Evolutionary conservation across 2,113 vertebrate species (phyloP), one percentile per base, ranked within the genome.

Genomic region (Pterophyllum scalare): DNA sequence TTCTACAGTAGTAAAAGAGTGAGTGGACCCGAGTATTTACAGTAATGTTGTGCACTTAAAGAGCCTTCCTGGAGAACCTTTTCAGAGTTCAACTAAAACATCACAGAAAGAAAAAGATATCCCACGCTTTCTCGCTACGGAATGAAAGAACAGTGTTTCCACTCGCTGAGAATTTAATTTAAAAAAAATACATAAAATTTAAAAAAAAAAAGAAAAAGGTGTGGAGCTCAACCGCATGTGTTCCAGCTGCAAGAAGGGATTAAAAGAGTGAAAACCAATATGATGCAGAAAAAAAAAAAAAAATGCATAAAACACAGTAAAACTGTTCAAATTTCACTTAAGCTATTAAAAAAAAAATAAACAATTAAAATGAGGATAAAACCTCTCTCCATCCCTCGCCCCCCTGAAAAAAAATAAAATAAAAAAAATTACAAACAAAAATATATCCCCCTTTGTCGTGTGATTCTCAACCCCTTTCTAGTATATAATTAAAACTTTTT

Each of bases 401-500:
- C 89, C 28, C 22, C 1, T 0, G 3, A 13, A 59, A 4, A 13
- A 62, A n/a, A n/a, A n/a, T n/a, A n/a, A n/a, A n/a, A n/a, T n/a
- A n/a, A n/a, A n/a, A 86, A 88, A 64, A 94, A 95, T 90, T 84
- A 92, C 87, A 92, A 95, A 95, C 88, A 95, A 95, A 96, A 95
- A 94, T 93, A 95, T 90, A 95, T 90, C 92, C 93, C 94, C 94
- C 94, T 86, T 81, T 72, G 94, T 95, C 89, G 87, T 80, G 87
- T 95, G 95, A 95, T 91, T 95, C 88, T 94, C 86, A 92, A 87
- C 87, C 91, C 81, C 77, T 92, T 79, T 72, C 89, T 92, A 91
- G 58, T n/a, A 87, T 94, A 93, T 84, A 94, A 96, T 95, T 92
- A 95, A 95, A 97, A 97, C 86, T 77, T 95, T 93, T 95, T 88